Evolutionary conservation across 2,113 vertebrate genomes (phyloP).

Genomic region (Cromileptes altivelis): DNA sequence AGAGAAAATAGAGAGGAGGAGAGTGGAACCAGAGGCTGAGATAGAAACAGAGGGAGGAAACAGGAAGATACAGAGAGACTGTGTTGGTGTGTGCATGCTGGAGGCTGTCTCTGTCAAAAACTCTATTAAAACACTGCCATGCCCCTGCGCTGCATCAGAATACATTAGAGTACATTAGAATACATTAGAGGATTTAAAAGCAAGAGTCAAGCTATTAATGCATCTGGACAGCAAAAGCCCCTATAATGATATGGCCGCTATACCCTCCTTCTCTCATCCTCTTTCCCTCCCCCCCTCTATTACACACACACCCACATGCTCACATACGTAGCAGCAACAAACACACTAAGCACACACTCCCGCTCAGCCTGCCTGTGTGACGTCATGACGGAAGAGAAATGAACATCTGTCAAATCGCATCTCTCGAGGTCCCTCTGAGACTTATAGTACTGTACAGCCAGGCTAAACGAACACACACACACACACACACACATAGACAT

Average conservation of each 20-base stretch:
- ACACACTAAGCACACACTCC: constrained; percentile 23
- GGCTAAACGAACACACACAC: constrained; percentile 27
- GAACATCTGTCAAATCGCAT: constrained; percentile 67
- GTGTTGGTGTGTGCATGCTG: constrained; percentile 62
- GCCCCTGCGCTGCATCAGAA: constrained; percentile 72
- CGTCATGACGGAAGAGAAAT: constrained; percentile 40
- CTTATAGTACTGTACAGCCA: constrained; percentile 30
- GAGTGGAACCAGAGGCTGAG: constrained; percentile 24
- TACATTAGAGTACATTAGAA: constrained; percentile 83
- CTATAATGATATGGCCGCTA: constrained; percentile 62
- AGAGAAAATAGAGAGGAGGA: constrained; percentile 19
- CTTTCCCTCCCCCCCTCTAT: background rate
- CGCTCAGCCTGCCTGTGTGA: constrained; percentile 38
- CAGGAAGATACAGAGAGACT: constrained; percentile 18
- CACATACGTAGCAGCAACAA: constrained; percentile 14
- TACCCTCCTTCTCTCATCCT: constrained; percentile 16
- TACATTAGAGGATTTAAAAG: constrained; percentile 82
- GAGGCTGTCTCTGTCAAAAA: constrained; percentile 73
- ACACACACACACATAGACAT: constrained; percentile 8
- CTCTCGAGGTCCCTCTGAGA: constrained; percentile 32
- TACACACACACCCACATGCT: background rate
- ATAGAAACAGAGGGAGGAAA: constrained; percentile 45
- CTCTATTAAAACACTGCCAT: constrained; percentile 78
- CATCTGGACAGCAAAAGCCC: constrained; percentile 76
- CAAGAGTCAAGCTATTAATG: constrained; percentile 74